Percentiles rank a stretch among this genome's conserved stretches.
phyloP scores from a whole-genome alignment of 2,797 vertebrate genomes.

The Pseudomugil tenellus region DNA sequence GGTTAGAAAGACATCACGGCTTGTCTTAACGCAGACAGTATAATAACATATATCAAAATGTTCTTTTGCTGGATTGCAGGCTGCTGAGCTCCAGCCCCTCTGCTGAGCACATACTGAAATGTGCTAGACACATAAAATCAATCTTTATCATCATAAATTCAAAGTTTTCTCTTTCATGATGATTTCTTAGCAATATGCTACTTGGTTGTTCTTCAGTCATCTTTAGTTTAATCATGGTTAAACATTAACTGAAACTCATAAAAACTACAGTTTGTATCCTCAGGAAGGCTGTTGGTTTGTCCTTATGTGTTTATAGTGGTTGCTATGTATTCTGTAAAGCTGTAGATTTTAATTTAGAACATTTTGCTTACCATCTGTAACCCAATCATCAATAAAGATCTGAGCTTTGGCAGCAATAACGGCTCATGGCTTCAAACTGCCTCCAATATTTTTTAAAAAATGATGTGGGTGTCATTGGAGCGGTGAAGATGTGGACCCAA shows the following conservation, averaged over 20 bases:
- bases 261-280: neutral
- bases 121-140: no score
- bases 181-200: neutral
- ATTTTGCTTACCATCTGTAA: neutral
- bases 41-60: neutral
- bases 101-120: neutral
- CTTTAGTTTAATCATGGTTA: neutral
- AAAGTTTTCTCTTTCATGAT: neutral
- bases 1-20: neutral
- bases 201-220: neutral
- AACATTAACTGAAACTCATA: neutral
- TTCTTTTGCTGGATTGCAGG: neutral
- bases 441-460: neutral
- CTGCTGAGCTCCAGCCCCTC: neutral
- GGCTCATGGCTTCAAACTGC: neutral
- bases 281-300: neutral
- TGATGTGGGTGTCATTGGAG: no score
- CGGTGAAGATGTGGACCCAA: no score
- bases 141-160: no score
- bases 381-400: conserved; percentile 3
- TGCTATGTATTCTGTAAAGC: neutral
- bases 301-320: neutral
- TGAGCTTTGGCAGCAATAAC: neutral
- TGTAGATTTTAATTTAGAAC: neutral
- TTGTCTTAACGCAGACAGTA: neutral